These are phyloP conservation scores for Numenius phaeopus DNA, from an alignment of 2,797 vertebrate species.

Conservation along the genomic window DNA sequence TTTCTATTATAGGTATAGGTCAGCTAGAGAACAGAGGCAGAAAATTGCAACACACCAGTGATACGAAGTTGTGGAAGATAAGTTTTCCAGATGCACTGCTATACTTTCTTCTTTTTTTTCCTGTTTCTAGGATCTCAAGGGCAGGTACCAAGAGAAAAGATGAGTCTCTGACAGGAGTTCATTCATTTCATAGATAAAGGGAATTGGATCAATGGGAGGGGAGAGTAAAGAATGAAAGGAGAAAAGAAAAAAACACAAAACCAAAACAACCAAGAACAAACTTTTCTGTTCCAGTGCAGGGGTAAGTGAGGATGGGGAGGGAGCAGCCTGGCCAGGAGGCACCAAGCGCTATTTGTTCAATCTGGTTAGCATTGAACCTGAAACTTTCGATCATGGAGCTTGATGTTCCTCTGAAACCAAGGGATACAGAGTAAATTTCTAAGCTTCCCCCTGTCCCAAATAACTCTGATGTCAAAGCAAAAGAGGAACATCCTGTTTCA, in stretches of 20 bases:
- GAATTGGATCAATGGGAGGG: background rate
- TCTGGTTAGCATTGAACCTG: background rate
- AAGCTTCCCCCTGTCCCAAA: background rate
- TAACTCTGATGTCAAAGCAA: background rate
- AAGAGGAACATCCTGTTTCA: background rate
- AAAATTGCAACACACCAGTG: conserved; percentile 7
- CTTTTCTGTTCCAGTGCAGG: background rate
- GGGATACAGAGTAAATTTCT: background rate
- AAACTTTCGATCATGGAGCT: background rate
- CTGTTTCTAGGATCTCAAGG: background rate
- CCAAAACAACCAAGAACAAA: background rate
- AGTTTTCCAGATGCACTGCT: conserved; percentile 2
- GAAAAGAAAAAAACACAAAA: too few species aligned
- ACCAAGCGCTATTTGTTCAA: background rate
- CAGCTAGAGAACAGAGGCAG: conserved; percentile 44
- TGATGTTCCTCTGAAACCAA: background rate
- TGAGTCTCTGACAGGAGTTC: background rate
- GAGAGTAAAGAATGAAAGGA: background rate
- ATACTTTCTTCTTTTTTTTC: background rate
- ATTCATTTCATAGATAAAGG: background rate
- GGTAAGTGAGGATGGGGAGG: background rate
- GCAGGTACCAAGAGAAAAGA: background rate
- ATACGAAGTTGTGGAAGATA: background rate
- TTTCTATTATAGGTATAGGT: conserved; percentile 59
- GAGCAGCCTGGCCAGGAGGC: background rate